A percentile compares a stretch with the other conserved stretches of the same genome.
These are phyloP conservation scores for Leucosticte australis DNA, from an alignment of 2,113 vertebrate genomes.

Conservation along the genomic window DNA sequence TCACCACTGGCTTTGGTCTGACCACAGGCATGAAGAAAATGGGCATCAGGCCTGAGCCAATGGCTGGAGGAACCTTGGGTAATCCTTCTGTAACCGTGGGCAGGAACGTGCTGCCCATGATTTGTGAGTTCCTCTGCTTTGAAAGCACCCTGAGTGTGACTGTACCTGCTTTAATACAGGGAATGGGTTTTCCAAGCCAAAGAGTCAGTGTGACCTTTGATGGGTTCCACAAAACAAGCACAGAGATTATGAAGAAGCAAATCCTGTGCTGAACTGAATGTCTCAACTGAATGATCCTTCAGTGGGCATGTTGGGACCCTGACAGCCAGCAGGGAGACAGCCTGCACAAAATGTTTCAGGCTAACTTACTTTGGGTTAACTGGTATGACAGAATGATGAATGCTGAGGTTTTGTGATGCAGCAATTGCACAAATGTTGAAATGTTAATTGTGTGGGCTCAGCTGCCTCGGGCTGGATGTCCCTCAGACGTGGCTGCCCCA, in stretches of 20 bases:
- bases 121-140: conserved; percentile 3
- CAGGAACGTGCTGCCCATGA: neutral
- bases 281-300: neutral
- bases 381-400: conserved; percentile 30
- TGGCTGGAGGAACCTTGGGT: neutral
- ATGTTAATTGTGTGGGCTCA: conserved; percentile 34
- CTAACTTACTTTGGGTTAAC: conserved; percentile 14
- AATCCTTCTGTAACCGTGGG: conserved; percentile 28
- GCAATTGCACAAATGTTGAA: conserved; percentile 7
- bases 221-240: neutral
- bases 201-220: neutral
- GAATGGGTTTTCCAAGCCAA: neutral
- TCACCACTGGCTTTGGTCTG: neutral
- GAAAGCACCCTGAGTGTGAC: neutral
- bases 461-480: neutral
- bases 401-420: conserved; percentile 48
- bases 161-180: neutral
- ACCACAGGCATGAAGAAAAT: conserved; percentile 65
- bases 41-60: conserved; percentile 7
- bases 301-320: neutral
- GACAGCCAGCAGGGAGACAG: neutral
- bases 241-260: neutral
- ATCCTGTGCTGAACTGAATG: neutral
- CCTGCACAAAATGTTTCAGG: neutral
- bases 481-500: neutral